These are phyloP conservation scores for Gambusia yucatana DNA, from an alignment of 2,797 vertebrate species.

Conservation along the genomic window DNA sequence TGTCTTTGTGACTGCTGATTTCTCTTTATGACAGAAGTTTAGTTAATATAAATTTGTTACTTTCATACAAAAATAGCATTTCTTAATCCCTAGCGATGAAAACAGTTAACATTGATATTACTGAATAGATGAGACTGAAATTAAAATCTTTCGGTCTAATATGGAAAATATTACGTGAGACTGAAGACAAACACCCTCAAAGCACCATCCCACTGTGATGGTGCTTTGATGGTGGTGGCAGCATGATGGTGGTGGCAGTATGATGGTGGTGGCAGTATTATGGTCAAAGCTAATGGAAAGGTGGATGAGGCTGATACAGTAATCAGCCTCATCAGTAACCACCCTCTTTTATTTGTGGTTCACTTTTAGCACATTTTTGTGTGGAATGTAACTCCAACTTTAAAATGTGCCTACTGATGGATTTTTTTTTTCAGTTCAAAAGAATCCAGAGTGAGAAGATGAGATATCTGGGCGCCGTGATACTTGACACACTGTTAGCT, in stretches of 20 bases:
- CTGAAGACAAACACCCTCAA: background rate
- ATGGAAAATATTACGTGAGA: background rate
- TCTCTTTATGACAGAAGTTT: background rate
- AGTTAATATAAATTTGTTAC: background rate
- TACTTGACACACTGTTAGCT: too few relatives aligned
- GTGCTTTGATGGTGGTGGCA: too few relatives aligned
- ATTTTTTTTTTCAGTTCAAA: background rate
- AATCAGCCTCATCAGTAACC: background rate
- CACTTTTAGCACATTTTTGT: background rate
- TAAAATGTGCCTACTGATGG: background rate
- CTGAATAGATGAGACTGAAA: background rate
- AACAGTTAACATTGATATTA: too few relatives aligned
- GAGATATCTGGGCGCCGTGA: too few relatives aligned
- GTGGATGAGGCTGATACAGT: background rate
- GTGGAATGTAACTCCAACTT: background rate
- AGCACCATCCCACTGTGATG: background rate
- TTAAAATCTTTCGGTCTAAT: background rate
- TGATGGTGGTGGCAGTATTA: background rate
- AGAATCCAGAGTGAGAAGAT: too few relatives aligned
- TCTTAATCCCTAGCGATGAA: background rate
- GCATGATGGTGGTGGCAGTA: too few relatives aligned
- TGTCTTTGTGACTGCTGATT: background rate
- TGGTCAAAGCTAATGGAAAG: slow-evolving; percentile 1
- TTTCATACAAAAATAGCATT: background rate
- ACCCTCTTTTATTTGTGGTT: background rate